phyloP scores from a whole-genome alignment of 2,113 vertebrate species.

The Passer montanus region DNA sequence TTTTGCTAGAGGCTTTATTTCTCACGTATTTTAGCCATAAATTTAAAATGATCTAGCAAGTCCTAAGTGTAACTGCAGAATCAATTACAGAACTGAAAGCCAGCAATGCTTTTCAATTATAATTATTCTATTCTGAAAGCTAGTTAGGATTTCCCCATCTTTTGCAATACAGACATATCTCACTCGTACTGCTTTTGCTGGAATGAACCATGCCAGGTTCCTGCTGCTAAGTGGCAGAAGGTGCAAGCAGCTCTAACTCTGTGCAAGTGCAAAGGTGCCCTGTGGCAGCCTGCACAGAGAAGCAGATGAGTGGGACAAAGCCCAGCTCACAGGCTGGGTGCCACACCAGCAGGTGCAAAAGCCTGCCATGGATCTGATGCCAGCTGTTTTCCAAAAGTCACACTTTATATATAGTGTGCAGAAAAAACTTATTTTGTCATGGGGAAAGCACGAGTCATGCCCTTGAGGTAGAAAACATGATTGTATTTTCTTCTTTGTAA shows the following conservation, averaged over 20 bases:
- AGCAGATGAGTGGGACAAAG: neutral
- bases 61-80: neutral
- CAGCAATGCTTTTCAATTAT: neutral
- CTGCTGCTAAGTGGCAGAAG: neutral
- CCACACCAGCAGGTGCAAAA: neutral
- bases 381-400: neutral
- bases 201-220: neutral
- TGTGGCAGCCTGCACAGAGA: neutral
- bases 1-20: neutral
- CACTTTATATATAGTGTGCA: rapidly evolving
- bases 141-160: neutral
- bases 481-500: neutral
- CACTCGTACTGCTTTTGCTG: neutral
- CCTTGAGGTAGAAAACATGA: neutral
- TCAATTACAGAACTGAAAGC: neutral
- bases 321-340: neutral
- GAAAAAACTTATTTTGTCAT: neutral
- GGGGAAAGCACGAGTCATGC: rapidly evolving
- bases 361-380: neutral
- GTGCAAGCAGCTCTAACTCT: neutral
- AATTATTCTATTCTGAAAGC: neutral
- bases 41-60: neutral
- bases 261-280: neutral
- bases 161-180: neutral
- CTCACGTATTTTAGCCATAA: neutral